Conservation (phyloP, 2,797 vertebrate species). For the Takifugu rubripes region DNA sequence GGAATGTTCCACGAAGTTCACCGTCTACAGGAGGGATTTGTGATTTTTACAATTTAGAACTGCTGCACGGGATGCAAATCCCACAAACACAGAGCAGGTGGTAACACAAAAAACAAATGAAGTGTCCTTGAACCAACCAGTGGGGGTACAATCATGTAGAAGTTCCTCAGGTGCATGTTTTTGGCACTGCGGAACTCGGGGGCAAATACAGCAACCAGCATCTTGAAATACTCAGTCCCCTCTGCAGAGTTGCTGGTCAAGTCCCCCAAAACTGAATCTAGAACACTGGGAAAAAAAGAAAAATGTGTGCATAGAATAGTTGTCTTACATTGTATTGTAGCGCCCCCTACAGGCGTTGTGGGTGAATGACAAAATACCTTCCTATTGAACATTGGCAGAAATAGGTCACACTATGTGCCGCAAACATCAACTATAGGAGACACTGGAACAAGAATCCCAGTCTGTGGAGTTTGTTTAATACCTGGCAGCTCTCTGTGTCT, state of each 20-base stretch:
- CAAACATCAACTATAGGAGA: neutral
- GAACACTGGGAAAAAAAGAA: conserved; percentile 54
- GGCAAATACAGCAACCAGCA: conserved; percentile 95
- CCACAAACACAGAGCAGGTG: too few species aligned
- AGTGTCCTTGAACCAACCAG: conserved; percentile 76
- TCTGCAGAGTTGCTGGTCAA: conserved; percentile 95
- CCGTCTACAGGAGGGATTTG: conserved; percentile 76
- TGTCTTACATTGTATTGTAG: neutral
- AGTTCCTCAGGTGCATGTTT: conserved; percentile 97
- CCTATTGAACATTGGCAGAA: too few species aligned
- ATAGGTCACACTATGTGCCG: too few species aligned
- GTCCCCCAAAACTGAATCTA: conserved; percentile 90
- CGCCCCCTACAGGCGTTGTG: conserved; percentile 24
- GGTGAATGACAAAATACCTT: too few species aligned
- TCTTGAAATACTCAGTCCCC: conserved; percentile 98
- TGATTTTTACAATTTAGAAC: neutral
- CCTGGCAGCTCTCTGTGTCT: conserved; percentile 91
- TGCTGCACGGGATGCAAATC: neutral
- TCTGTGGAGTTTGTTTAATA: conserved; percentile 37
- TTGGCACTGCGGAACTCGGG: conserved; percentile 94
- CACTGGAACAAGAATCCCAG: neutral
- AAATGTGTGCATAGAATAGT: neutral
- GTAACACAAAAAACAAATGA: neutral
- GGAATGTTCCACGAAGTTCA: conserved; percentile 98
- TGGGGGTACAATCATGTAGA: conserved; percentile 97